These are phyloP conservation scores for Orestias chungarensis DNA, from an alignment of 2,797 vertebrate species.

Conservation along the genomic window DNA sequence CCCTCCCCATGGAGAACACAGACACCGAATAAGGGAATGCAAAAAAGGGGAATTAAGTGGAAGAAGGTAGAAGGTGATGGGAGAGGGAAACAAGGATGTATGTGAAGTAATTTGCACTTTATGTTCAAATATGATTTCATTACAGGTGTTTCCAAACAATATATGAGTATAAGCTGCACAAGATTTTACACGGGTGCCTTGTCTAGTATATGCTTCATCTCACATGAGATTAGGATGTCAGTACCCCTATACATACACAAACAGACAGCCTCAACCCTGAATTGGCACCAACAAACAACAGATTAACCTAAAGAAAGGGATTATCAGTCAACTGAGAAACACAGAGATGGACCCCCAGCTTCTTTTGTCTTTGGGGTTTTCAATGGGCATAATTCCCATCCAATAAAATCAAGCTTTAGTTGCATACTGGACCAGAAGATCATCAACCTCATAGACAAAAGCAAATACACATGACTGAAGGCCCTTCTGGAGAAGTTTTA, in stretches of 20 bases:
- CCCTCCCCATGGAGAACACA: conserved; percentile 84
- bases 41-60: conserved; percentile 36
- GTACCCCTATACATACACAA: conserved; percentile 22
- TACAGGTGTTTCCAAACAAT: conserved; percentile 18
- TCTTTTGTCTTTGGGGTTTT: conserved; percentile 63
- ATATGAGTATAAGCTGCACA: conserved; percentile 15
- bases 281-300: conserved; percentile 66
- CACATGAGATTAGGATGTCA: conserved; percentile 61
- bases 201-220: conserved; percentile 19
- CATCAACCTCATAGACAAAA: conserved; percentile 58
- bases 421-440: conserved; percentile 49
- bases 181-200: conserved; percentile 25
- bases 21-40: conserved; percentile 44
- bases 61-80: conserved; percentile 20
- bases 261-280: conserved; percentile 39
- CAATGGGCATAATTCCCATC: conserved; percentile 60
- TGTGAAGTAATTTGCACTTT: conserved; percentile 5
- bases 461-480: conserved; percentile 35
- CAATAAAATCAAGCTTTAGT: conserved; percentile 54
- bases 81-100: conserved; percentile 36
- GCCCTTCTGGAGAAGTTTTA: conserved; percentile 37
- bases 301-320: conserved; percentile 73
- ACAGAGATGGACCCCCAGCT: conserved; percentile 58
- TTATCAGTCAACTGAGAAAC: conserved; percentile 69
- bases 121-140: conserved; percentile 10